Evolutionary conservation across 53 echinoderm and acorn worm genomes (phyloP).

Genomic region (Hippasteria phrygiana): DNA sequence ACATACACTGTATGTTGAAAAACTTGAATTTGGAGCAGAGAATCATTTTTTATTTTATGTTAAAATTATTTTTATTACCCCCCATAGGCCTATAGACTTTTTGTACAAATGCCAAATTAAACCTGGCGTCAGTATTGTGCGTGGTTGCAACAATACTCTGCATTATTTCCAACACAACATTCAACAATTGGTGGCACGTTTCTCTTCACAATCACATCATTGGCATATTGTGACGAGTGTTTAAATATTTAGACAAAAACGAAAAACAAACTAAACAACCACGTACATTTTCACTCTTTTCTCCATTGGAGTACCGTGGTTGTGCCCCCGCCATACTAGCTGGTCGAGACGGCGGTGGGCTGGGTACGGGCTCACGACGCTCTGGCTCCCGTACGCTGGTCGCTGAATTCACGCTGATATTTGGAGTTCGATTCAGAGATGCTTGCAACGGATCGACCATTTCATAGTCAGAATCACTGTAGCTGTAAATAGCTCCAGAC

Average conservation of each 20-base stretch:
- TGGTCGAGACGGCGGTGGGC: constrained; percentile 52
- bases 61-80: too few relatives aligned
- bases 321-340: constrained; percentile 23
- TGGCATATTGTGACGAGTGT: neutral
- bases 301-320: neutral
- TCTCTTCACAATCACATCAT: too few relatives aligned
- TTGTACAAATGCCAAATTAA: too few relatives aligned
- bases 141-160: too few relatives aligned
- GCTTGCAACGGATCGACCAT: neutral
- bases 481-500: constrained; percentile 19
- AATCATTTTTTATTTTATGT: too few relatives aligned
- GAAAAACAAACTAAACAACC: neutral
- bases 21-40: too few relatives aligned
- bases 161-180: too few relatives aligned
- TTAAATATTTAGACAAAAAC: neutral
- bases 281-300: neutral
- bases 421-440: neutral
- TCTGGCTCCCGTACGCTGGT: neutral
- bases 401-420: neutral
- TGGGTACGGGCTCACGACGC: constrained; percentile 16
- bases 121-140: too few relatives aligned
- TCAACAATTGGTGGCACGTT: too few relatives aligned
- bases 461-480: constrained; percentile 2
- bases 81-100: too few relatives aligned
- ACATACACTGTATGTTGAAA: too few relatives aligned